Base-by-base conservation (phyloP, 2,113 vertebrate species). In the Trematocara stigmaticum region DNA sequence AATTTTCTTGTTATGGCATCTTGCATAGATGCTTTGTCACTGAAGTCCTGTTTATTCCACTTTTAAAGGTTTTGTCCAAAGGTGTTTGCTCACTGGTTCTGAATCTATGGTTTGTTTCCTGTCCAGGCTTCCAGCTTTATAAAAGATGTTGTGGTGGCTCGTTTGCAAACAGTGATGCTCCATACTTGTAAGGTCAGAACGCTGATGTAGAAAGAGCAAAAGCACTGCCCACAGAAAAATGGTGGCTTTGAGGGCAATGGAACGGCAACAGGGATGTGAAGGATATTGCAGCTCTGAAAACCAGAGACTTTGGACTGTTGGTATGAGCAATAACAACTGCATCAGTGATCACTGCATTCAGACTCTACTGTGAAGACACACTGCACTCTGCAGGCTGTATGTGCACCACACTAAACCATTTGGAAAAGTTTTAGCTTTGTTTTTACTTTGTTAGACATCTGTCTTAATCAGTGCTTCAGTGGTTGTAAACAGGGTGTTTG, bases 71-170 rank as follows among this genome's bases (percentile, higher is more conserved):
- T 55, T 23, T 11, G 10, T 12, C 5, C n/a, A 55, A 7, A 55
- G 10, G n/a, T 61, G 5, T 34, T 42, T 42, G n/a, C 53, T 81
- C 3, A 15, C 4, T 55, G 18, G 42, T 45, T 20, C 2, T 89
- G 15, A 84, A 9, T 23, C 23, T 5, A 16, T 79, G 49, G 4
- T 40, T 16, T 34, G 71, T 15, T 83, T 42, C 1, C 88, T 92
- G 94, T 16, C 4, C 90, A 99, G 98, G 16, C 1, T 98, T 98
- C 82, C 90, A 95, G 71, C 0, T 42, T 4, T 96, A 98, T 51
- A 97, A 93, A 95, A 96, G 69, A 69, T 2, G 0, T 0, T 56
- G 0, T 1, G 4, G 49, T 15, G 88, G 82, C 16, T 79, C 45
- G 1, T 7, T 11, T 10, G 10, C 51, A 6, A 94, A 94, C 84